phyloP scores from a whole-genome alignment of 2,888 invertebrate species.

The Yponomeuta sedellus region DNA sequence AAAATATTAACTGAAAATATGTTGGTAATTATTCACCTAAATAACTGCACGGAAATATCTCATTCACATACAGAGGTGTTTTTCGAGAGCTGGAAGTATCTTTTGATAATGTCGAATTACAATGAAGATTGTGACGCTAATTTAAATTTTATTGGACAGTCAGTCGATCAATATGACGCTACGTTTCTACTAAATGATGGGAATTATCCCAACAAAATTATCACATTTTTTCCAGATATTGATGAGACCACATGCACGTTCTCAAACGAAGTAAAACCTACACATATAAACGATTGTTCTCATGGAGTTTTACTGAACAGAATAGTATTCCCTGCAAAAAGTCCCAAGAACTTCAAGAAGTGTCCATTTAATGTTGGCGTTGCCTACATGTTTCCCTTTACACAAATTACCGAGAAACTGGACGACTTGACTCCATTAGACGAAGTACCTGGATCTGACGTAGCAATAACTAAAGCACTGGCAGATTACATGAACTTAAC shows the following conservation, averaged over 20 bases:
- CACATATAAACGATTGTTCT: conserved; percentile 35
- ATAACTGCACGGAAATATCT: conserved; percentile 26
- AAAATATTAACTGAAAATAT: conserved; percentile 20
- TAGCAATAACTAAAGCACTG: conserved; percentile 51
- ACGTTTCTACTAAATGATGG: conserved; percentile 34
- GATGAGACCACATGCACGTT: conserved; percentile 35
- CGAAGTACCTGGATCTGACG: conserved; percentile 41
- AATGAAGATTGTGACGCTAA: conserved; percentile 22
- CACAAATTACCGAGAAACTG: conserved; percentile 30
- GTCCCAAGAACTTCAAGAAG: conserved; percentile 37
- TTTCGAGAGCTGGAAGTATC: conserved; percentile 30
- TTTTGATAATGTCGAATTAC: conserved; percentile 31
- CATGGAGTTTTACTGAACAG: conserved; percentile 29
- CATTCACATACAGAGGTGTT: conserved; percentile 24
- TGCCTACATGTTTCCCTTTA: conserved; percentile 42
- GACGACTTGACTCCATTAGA: conserved; percentile 37
- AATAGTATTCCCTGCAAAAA: conserved; percentile 37
- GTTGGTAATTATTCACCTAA: conserved; percentile 30
- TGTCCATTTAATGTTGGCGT: conserved; percentile 50
- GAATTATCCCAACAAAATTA: conserved; percentile 24
- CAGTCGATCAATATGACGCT: conserved; percentile 32
- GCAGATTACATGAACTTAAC: conserved; percentile 44
- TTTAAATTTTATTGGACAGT: conserved; percentile 27
- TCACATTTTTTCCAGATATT: conserved; percentile 36
- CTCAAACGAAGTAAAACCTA: conserved; percentile 23